These are phyloP conservation scores for Oxytorus armatus DNA, from an alignment of 2,888 invertebrate species.

Conservation along the genomic window DNA sequence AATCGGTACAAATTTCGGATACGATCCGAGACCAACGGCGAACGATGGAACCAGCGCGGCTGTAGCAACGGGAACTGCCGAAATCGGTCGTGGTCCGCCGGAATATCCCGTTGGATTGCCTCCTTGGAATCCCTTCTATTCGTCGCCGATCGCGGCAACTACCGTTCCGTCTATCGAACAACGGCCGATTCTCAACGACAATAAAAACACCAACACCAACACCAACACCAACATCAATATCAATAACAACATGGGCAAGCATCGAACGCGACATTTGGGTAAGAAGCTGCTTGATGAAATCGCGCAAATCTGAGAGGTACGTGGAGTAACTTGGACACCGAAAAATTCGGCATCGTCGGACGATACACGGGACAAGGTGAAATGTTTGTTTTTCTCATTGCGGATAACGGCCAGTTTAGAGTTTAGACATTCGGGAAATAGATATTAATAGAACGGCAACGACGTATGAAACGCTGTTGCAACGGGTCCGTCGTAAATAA, in stretches of 20 bases:
- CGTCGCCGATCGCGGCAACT: slow-evolving; percentile 15
- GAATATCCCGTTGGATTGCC: neutral
- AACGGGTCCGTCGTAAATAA: too few relatives aligned
- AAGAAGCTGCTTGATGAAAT: slow-evolving; percentile 31
- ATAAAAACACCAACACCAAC: slow-evolving; percentile 65
- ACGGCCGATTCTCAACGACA: slow-evolving; percentile 36
- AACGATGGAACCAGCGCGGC: neutral
- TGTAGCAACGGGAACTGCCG: slow-evolving; percentile 2
- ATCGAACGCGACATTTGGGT: slow-evolving; percentile 22
- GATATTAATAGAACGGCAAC: too few relatives aligned
- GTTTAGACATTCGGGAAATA: too few relatives aligned
- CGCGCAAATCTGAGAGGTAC: slow-evolving; percentile 27
- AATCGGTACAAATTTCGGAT: neutral
- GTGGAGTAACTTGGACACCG: neutral
- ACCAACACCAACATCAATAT: slow-evolving; percentile 63
- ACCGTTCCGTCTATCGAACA: slow-evolving; percentile 7
- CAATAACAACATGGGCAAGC: slow-evolving; percentile 60
- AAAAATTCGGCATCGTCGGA: neutral
- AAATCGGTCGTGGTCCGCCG: neutral
- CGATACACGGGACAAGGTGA: too few relatives aligned
- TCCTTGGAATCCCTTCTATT: neutral
- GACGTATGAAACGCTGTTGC: too few relatives aligned
- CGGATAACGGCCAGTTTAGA: too few relatives aligned
- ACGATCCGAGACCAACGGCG: neutral
- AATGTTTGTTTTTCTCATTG: too few relatives aligned